A percentile compares a stretch with the other conserved stretches of the same genome.
Conservation (phyloP, 2,113 vertebrate genomes). For the Dromaius novaehollandiae region DNA sequence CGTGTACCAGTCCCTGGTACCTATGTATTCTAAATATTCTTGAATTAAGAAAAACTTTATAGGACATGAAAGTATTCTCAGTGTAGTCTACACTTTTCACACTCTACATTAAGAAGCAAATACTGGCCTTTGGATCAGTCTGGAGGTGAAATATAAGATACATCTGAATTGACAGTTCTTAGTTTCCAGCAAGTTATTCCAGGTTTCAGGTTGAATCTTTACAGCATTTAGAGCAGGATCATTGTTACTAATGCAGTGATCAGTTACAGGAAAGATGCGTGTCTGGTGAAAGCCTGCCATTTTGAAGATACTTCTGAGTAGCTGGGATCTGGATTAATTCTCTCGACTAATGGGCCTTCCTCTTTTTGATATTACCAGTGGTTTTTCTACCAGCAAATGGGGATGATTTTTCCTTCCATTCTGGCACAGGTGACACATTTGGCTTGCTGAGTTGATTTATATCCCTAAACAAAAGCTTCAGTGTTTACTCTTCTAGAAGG, state of each 20-base stretch:
- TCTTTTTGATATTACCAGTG: neutral
- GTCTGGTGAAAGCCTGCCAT: neutral
- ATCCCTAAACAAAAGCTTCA: constrained; percentile 25
- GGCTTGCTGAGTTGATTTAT: constrained; percentile 28
- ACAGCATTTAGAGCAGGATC: neutral
- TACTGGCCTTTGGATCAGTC: neutral
- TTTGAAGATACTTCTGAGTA: neutral
- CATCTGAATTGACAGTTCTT: neutral
- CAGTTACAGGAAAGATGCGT: neutral
- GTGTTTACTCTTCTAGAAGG: constrained; percentile 34
- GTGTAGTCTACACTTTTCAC: neutral
- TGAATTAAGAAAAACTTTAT: neutral
- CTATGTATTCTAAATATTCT: neutral
- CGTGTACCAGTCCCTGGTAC: neutral
- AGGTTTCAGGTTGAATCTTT: neutral
- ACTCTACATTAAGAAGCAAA: neutral
- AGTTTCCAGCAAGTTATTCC: neutral
- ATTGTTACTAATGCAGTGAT: neutral
- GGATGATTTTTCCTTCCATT: constrained; percentile 11
- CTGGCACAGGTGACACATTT: neutral
- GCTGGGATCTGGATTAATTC: neutral
- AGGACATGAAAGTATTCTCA: neutral
- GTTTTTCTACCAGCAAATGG: neutral
- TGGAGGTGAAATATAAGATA: neutral
- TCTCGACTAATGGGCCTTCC: neutral